Base-by-base conservation (phyloP, 2,113 vertebrate species). In the Climacteris rufus region DNA sequence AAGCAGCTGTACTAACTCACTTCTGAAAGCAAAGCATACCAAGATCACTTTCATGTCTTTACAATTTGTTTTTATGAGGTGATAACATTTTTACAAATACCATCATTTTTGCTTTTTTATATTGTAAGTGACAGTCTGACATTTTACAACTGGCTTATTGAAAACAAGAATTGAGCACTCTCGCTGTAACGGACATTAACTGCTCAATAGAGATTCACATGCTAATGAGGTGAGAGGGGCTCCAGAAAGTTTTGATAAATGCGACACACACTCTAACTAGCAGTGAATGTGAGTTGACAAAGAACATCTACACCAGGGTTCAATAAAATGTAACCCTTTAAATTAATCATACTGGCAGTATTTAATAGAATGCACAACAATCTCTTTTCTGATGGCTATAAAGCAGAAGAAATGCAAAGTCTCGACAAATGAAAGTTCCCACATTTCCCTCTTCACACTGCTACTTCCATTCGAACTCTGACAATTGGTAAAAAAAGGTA, bases 191-290 rank as follows among this genome's bases (percentile, higher is more conserved):
- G 98, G 98, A 98, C 98, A 98, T 98, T 98, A 98, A 98, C 98
- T 98, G 98, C 98, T 98, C 98, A 99, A 99, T 98, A 97, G 98
- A 98, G 96, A 99, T 99, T 99, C 98, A 99, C 98, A 99, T 99
- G 98, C 98, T 99, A 99, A 99, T 99, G 98, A 99, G 98, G 97
- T 98, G 97, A 98, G 98, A 98, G 98, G 98, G 98, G 98, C 97
- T 98, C 98, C 97, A 98, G 98, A 98, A 99, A 99, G 98, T 98
- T 98, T 98, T 98, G 98, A 98, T 98, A 98, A 98, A 99, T 99
- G 98, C 98, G 98, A 97, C 98, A 97, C 98, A 98, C 98, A 98
- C 98, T 98, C 98, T 99, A 98, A 98, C 97, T 98, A 98, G 98
- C 96, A 96, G 95, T 97, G 96, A 97, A 98, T 97, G 97, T 95